Base-by-base conservation (phyloP, 2,797 vertebrate species). In the Clangula hyemalis region DNA sequence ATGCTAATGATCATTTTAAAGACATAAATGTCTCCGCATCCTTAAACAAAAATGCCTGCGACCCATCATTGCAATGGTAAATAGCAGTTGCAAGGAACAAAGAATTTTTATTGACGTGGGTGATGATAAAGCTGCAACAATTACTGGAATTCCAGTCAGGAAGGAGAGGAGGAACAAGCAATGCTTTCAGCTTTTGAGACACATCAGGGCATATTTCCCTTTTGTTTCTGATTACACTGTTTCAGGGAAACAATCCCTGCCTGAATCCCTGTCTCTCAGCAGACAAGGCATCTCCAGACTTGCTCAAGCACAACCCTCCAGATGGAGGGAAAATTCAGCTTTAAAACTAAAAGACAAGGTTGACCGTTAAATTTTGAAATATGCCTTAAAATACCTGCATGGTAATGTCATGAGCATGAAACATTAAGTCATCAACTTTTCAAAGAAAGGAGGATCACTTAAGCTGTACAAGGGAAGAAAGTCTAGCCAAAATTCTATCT, bases 111-210 rank as follows among this genome's bases (percentile, higher is more conserved):
- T 34, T 53, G 58, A 58, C 24, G 54, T 88, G 95, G 85, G 90
- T 3, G 10, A 90, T 56, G 43, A 64, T 86, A n/a, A 85, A 93
- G 69, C 72, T 72, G 38, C 87, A 95, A 81, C 73, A 70, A 91
- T 84, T 51, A 65, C 85, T 95, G 91, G 87, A 93, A 94, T 94
- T 92, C 72, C 79, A 92, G 36, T 49, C 39, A 87, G 84, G 81
- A 93, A 85, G 21, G 74, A 68, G 74, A 90, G 77, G 58, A 76
- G 61, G 81, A 84, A 90, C 69, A 91, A 91, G 64, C 0, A 0
- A 91, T 38, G 88, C 88, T 93, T 89, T 89, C 30, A 78, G 77
- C 41, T 70, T 56, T 71, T 1, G 4, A 87, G 41, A 74, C 30
- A 4, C 17, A 84, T 28, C 54, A 72, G 38, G 39, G 36, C 51